Evolutionary conservation across 2,888 invertebrate genomes (phyloP).

Genomic region (Phalangium opilio): DNA sequence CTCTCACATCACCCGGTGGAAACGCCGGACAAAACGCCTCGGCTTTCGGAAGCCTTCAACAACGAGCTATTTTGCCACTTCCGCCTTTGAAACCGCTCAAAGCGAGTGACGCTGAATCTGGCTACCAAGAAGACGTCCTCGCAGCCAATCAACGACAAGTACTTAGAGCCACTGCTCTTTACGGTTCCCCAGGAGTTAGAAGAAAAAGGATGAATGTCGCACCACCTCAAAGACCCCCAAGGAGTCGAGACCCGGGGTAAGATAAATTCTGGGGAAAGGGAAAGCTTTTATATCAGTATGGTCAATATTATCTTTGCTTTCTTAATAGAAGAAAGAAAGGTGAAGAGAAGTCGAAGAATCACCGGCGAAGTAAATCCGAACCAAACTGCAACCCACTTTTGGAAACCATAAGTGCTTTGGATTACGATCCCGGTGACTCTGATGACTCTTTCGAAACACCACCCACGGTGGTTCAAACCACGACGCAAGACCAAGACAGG

Average conservation of each 20-base stretch:
- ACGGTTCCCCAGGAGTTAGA: constrained; percentile 1
- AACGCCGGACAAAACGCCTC: too few relatives aligned
- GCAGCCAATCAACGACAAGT: not conserved
- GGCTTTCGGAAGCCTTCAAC: too few relatives aligned
- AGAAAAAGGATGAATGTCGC: constrained; percentile 5
- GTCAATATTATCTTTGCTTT: not conserved
- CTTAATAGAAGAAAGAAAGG: not conserved
- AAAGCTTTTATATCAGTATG: too few relatives aligned
- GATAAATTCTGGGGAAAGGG: too few relatives aligned
- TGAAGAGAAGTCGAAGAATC: not conserved
- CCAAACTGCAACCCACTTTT: constrained; percentile 24
- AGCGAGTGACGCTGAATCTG: too few relatives aligned
- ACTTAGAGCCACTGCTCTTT: not conserved
- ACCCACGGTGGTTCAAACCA: constrained; percentile 12
- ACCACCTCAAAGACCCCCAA: constrained; percentile 2
- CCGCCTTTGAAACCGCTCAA: too few relatives aligned
- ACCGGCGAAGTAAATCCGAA: constrained; percentile 1
- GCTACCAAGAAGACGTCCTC: not conserved
- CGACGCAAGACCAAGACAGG: constrained; percentile 22
- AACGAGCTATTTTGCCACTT: too few relatives aligned
- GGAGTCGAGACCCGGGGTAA: not conserved
- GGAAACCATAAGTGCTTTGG: constrained; percentile 28
- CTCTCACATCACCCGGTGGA: too few relatives aligned
- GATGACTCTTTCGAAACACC: constrained; percentile 22
- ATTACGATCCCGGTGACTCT: constrained; percentile 24